Percentiles rank a stretch among this genome's conserved stretches.
phyloP scores from a whole-genome alignment of 2,888 invertebrate species.

The Andrena hattorfiana region DNA sequence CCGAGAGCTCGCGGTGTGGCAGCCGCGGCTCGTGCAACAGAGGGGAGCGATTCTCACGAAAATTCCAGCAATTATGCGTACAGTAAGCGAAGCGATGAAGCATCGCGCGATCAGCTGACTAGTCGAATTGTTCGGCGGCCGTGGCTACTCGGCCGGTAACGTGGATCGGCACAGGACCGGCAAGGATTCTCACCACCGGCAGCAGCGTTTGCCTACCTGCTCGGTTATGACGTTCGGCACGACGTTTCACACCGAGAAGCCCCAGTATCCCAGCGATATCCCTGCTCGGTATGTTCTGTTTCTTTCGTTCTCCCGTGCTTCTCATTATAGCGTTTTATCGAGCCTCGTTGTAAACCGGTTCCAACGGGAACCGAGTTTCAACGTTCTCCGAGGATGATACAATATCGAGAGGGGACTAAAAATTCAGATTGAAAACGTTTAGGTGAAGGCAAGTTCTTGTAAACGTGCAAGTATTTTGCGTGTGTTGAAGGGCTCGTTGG shows the following conservation, averaged over 20 bases:
- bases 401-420: neutral
- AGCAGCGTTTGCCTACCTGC: slow-evolving; percentile 66
- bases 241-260: slow-evolving; percentile 80
- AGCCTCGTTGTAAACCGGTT: slow-evolving; percentile 31
- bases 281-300: slow-evolving; percentile 75
- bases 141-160: slow-evolving; percentile 58
- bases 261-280: slow-evolving; percentile 76
- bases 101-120: slow-evolving; percentile 80
- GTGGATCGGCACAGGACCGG: slow-evolving; percentile 52
- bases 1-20: neutral
- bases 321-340: neutral
- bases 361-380: neutral
- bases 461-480: no score
- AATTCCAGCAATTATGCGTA: slow-evolving; percentile 74
- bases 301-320: neutral
- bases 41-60: slow-evolving; percentile 20
- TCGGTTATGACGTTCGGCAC: slow-evolving; percentile 83
- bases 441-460: neutral
- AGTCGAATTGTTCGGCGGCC: slow-evolving; percentile 75
- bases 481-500: neutral
- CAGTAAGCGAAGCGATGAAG: slow-evolving; percentile 76
- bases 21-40: neutral
- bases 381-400: neutral
- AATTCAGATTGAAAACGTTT: neutral
- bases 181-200: slow-evolving; percentile 44